Evolutionary conservation across 2,797 vertebrate species (phyloP).

Genomic region (Orestias chungarensis): DNA sequence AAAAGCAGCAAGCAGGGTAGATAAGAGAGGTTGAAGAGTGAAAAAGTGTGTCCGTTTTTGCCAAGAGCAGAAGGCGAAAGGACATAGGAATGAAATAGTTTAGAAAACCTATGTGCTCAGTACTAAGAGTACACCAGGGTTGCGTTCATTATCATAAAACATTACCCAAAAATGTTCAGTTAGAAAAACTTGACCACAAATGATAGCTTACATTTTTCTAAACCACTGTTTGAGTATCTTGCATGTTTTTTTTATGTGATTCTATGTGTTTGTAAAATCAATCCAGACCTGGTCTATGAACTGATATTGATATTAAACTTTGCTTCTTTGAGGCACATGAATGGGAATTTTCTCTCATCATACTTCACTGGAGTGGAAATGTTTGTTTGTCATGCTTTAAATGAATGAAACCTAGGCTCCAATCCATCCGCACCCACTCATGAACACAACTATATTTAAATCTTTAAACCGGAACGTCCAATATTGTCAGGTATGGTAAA

Average conservation of each 20-base stretch:
- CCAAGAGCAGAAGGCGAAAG: too few species aligned
- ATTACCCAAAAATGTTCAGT: too few species aligned
- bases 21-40: too few species aligned
- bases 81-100: too few species aligned
- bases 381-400: slow-evolving; percentile 32
- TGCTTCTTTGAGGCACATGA: slow-evolving; percentile 29
- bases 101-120: too few species aligned
- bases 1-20: too few species aligned
- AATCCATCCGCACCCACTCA: background rate
- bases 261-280: background rate
- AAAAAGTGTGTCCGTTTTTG: too few species aligned
- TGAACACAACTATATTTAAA: slow-evolving; percentile 18
- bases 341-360: slow-evolving; percentile 35
- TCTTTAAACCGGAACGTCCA: slow-evolving; percentile 23
- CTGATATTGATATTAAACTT: slow-evolving; percentile 14
- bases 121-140: too few species aligned
- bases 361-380: slow-evolving; percentile 43
- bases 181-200: too few species aligned
- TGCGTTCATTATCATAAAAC: too few species aligned
- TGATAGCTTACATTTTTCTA: too few species aligned
- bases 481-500: too few species aligned
- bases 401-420: slow-evolving; percentile 3
- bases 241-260: background rate
- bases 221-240: background rate
- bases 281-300: slow-evolving; percentile 37